Percentiles rank a stretch among this genome's conserved stretches.
phyloP scores from a whole-genome alignment of 2,888 invertebrate genomes.

The Phengaris arion region DNA sequence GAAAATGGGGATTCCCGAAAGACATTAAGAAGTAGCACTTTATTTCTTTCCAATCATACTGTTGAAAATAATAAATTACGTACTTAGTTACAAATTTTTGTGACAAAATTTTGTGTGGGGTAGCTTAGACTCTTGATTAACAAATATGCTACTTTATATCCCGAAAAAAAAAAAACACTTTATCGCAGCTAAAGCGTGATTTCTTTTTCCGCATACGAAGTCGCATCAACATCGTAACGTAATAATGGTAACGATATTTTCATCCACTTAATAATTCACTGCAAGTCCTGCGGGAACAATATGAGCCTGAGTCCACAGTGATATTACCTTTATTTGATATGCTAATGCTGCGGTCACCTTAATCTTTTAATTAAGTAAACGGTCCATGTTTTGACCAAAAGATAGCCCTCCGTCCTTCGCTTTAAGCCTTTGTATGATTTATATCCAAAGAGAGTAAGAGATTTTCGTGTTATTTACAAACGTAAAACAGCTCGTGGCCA shows the following conservation, averaged over 20 bases:
- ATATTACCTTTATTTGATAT: slow-evolving; percentile 50
- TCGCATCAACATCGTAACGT: not conserved
- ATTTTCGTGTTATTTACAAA: not conserved
- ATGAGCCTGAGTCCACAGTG: slow-evolving; percentile 36
- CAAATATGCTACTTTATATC: no score
- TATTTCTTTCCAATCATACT: no score
- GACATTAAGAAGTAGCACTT: no score
- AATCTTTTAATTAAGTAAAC: slow-evolving; percentile 63
- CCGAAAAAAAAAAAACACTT: no score
- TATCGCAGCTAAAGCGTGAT: no score
- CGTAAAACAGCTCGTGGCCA: no score
- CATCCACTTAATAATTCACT: slow-evolving; percentile 17
- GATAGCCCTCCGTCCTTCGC: slow-evolving; percentile 47
- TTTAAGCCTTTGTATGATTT: not conserved
- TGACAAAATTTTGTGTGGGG: no score
- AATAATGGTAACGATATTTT: slow-evolving; percentile 13
- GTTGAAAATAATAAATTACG: no score
- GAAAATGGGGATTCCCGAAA: no score
- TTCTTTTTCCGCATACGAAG: not conserved
- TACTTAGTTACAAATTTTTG: no score
- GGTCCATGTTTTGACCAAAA: slow-evolving; percentile 41
- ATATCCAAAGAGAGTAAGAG: not conserved
- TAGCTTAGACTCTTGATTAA: no score
- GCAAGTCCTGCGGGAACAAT: not conserved
- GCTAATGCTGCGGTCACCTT: slow-evolving; percentile 57